Conservation (phyloP, 2,113 vertebrate species). For the Halichoerus grypus region DNA sequence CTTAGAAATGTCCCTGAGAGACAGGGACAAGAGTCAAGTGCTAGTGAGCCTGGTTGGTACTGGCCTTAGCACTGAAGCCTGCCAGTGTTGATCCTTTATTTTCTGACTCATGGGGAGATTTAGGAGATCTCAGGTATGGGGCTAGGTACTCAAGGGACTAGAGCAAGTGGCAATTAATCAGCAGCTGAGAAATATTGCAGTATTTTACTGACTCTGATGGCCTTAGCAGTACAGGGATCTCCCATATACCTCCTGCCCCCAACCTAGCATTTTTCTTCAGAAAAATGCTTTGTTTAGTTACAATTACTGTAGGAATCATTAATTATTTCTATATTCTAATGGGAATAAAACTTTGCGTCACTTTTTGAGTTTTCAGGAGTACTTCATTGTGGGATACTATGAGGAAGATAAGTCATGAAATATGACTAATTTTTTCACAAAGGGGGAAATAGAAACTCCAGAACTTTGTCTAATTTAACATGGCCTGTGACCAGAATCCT, state of each 20-base stretch:
- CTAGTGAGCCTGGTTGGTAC: neutral
- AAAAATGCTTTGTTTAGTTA: slow-evolving; percentile 1
- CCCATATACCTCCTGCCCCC: neutral
- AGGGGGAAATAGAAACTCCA: slow-evolving; percentile 22
- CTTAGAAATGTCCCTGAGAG: neutral
- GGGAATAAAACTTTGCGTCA: neutral
- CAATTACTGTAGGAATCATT: neutral
- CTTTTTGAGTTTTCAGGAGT: neutral
- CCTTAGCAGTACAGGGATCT: neutral
- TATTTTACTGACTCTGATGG: neutral
- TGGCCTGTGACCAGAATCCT: neutral
- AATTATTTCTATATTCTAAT: slow-evolving; percentile 17
- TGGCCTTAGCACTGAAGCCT: neutral
- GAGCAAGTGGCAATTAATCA: neutral
- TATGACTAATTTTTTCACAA: neutral
- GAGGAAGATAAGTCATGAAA: neutral
- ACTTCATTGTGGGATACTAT: neutral
- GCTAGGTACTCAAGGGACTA: neutral
- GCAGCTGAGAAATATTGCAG: neutral
- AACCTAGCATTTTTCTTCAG: neutral
- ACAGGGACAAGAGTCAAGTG: neutral
- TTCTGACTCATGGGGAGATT: neutral
- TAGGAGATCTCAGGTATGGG: neutral
- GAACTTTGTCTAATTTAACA: slow-evolving; percentile 33
- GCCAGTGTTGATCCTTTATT: neutral